Base-by-base conservation (phyloP, 2,113 vertebrate genomes). In the Hypomesus transpacificus region DNA sequence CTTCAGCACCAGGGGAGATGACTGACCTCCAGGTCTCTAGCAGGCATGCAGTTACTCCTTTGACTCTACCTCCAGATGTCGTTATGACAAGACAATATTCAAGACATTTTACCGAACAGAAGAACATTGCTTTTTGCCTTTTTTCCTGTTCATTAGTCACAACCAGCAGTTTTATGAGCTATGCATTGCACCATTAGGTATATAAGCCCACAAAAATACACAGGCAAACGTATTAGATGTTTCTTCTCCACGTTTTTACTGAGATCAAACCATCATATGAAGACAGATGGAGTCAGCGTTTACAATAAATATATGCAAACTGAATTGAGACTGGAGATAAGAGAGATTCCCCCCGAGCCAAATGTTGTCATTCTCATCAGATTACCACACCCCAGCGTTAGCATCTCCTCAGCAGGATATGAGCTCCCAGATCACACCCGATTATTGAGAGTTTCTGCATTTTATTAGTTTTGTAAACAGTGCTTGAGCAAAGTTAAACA, bases 321-420 rank as follows among this genome's bases (percentile, higher is more conserved):
- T 24, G 64, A 50, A 22, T n/a, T 20, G 54, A 50, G 66, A 20
- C 16, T 59, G n/a, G 17, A 21, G 67, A 21, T 18, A 46, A 26
- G 22, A n/a, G 17, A 14, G 20, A 26, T n/a, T 56, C 20, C 28
- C 53, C 63, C 34, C n/a, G 31, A 21, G 58, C 62, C 71, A 66
- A 73, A 66, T 65, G 28, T n/a, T 65, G 9, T 56, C 16, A 69
- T 70, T 75, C 59, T 17, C 52, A 64, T 75, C 64, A 64, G 39
- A 51, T 69, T 58, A 64, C 20, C 14, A 51, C 14, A 68, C 20
- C 28, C 18, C 16, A 16, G 17, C 31, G 53, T 18, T 31, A 21
- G 46, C 54, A 20, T 71, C 53, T 50, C 60, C 67, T 56, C 68
- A 66, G 52, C 61, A 66, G 53, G 53, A 69, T 53, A 74, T 68